A percentile compares a stretch with the other conserved stretches of the same genome.
Evolutionary conservation across 37 sponge, comb jelly and placozoan genomes (phyloP).

Genomic region (Spongilla lacustris): DNA sequence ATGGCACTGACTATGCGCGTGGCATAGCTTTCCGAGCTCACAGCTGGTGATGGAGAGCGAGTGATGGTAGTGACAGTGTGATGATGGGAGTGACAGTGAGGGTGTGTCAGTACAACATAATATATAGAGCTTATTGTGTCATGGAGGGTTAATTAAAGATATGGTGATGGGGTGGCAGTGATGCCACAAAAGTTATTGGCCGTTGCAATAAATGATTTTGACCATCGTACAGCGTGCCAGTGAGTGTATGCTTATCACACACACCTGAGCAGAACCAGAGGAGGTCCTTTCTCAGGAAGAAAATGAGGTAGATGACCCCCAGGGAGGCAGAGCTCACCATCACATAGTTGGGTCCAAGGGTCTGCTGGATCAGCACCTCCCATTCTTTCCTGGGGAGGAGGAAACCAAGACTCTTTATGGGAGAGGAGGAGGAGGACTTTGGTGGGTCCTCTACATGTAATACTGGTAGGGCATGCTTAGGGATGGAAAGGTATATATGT

Average conservation of each 20-base stretch:
- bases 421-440: neutral
- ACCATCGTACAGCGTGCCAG: too few relatives aligned
- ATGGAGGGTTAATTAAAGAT: too few relatives aligned
- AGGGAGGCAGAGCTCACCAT: conserved; percentile 62
- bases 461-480: too few relatives aligned
- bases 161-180: too few relatives aligned
- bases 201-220: too few relatives aligned
- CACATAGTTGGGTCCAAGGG: conserved; percentile 88
- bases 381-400: conserved; percentile 64
- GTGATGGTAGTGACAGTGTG: neutral
- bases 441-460: too few relatives aligned
- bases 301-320: conserved; percentile 70
- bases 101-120: too few relatives aligned
- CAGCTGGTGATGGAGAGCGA: conserved; percentile 35
- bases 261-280: conserved; percentile 91
- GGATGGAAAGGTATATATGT: too few relatives aligned
- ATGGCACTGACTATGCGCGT: conserved; percentile 74
- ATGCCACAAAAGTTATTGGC: too few relatives aligned
- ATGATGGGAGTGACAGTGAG: too few relatives aligned
- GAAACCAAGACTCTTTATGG: neutral
- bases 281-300: conserved; percentile 85
- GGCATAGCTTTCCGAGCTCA: conserved; percentile 46
- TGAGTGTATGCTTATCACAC: too few relatives aligned
- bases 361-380: conserved; percentile 91
- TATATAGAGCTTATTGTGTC: too few relatives aligned